Evolutionary conservation across 2,113 vertebrate species (phyloP), one percentile per base, ranked within the genome.

Genomic region (Notarius lentiginosus): DNA sequence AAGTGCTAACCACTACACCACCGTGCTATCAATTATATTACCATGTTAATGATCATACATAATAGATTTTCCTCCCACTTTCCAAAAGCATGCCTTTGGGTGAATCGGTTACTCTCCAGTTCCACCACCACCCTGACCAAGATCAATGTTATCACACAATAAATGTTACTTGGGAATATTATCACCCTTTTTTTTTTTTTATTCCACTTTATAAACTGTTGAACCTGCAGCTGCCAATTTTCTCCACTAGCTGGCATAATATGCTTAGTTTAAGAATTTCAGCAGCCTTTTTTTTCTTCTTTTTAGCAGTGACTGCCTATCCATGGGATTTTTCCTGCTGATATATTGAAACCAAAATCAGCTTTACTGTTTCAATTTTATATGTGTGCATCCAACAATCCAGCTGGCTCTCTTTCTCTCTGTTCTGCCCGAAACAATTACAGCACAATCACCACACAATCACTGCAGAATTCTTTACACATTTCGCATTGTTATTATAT

Each of bases 161-260:
- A 51, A 34, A 73, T 0, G 1, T 73, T 47, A 73, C 22, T 2
- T 22, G 34, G 7, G 41, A 76, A 76, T 24, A 22, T 6, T 12
- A 11, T 49, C 18, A 24, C 7, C 1, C 51, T 20, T 49, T 70
- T 70, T 41, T 41, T 41, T 3, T 41, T 15, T 73, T 24, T 9
- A 73, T 73, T 73, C 47, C 20, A 51, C 41, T 22, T 75, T 12
- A 22, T 11, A 76, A 49, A 51, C 1, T 51, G 73, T 76, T 53
- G 20, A 55, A 79, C 27, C 4, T 58, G 76, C 22, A 84, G 4
- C 61, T 68, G 58, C 76, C 73, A 20, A 17, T 30, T n/a, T 27
- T 81, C 27, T 80, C 84, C 89, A 81, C 86, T 75, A 88, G 86
- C 20, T 80, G 75, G 79, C 63, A 68, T 30, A 7, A 66, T 81